Conservation (phyloP, 2,797 vertebrate species). For the Melanogrammus aeglefinus region DNA sequence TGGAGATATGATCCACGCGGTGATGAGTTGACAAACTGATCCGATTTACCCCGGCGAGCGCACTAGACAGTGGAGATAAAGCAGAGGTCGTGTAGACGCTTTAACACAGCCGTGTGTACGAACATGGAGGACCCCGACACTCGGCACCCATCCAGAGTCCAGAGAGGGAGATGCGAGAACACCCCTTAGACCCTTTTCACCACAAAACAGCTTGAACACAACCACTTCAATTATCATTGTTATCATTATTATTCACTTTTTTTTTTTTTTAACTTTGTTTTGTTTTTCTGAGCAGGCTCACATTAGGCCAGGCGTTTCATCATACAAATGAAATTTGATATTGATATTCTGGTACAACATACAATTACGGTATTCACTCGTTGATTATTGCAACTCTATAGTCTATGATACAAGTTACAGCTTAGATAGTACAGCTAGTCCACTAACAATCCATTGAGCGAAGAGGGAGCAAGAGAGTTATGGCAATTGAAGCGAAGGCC, state of each 20-base stretch:
- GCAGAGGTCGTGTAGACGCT: slow-evolving; percentile 47
- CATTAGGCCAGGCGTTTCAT: slow-evolving; percentile 37
- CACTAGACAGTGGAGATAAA: slow-evolving; percentile 31
- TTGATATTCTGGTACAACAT: slow-evolving; percentile 48
- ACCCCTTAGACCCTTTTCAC: slow-evolving; percentile 28
- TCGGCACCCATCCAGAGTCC: slow-evolving; percentile 72
- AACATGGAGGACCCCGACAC: slow-evolving; percentile 45
- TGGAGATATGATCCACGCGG: neutral
- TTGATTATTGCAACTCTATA: slow-evolving; percentile 74
- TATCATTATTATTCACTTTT: neutral
- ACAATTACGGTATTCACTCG: slow-evolving; percentile 65
- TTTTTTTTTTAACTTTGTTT: neutral
- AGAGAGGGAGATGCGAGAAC: slow-evolving; percentile 43
- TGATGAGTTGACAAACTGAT: slow-evolving; percentile 9
- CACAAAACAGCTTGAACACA: slow-evolving; percentile 40
- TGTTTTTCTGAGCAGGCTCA: slow-evolving; percentile 35
- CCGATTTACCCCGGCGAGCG: slow-evolving; percentile 4
- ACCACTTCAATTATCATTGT: slow-evolving; percentile 40
- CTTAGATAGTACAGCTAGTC: slow-evolving; percentile 62
- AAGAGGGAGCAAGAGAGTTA: slow-evolving; percentile 25
- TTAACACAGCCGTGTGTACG: slow-evolving; percentile 41
- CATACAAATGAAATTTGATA: slow-evolving; percentile 38
- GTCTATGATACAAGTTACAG: slow-evolving; percentile 64
- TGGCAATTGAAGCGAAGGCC: slow-evolving; percentile 12
- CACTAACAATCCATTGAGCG: slow-evolving; percentile 48